Evolutionary conservation across 2,797 vertebrate species (phyloP), one percentile per base, ranked within the genome.

Genomic region (Pseudopleuronectes americanus): DNA sequence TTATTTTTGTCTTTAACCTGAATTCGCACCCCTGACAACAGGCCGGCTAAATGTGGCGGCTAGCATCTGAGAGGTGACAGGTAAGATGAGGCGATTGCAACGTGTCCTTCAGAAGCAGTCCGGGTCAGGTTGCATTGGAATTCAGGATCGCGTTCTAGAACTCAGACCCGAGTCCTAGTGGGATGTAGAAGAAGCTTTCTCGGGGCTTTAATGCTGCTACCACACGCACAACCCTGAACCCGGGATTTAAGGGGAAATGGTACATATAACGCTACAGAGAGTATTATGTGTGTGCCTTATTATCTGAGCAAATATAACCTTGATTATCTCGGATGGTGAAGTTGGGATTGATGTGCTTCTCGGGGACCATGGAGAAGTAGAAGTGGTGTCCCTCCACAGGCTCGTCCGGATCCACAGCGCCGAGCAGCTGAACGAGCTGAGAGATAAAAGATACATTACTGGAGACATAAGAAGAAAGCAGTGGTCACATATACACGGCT

Each of bases 271-370:
- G n/a, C 4, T n/a, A 2, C 2, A 45, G 36, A 45, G 41, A 12
- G 4, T 10, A 43, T 26, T 59, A 28, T 36, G 4, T n/a, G 8
- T 23, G 21, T 12, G 21, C 12, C 0, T 45, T 5, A 21, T 52
- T 19, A 24, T 58, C 10, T 45, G 10, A 9, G 21, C 22, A 26
- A 31, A 17, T 16, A 26, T 23, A 79, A 98, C 97, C 96, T 97
- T 95, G 92, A 91, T 98, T 96, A 89, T 99, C 96, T 86, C 90
- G 93, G 67, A 99, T 87, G 12, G 90, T 94, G 93, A 99, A 99
- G 89, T 92, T 91, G 16, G 96, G 95, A 82, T 94, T 95, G 76
- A 93, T 96, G 87, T 71, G 75, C 33, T 89, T 91, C 41, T 96
- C 95, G 0, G 91, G 71, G 67, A 94, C 91, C 87, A 97, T 92